A percentile compares a stretch with the other conserved stretches of the same genome.
These are phyloP conservation scores for Lota lota DNA, from an alignment of 2,113 vertebrate genomes.

Conservation along the genomic window DNA sequence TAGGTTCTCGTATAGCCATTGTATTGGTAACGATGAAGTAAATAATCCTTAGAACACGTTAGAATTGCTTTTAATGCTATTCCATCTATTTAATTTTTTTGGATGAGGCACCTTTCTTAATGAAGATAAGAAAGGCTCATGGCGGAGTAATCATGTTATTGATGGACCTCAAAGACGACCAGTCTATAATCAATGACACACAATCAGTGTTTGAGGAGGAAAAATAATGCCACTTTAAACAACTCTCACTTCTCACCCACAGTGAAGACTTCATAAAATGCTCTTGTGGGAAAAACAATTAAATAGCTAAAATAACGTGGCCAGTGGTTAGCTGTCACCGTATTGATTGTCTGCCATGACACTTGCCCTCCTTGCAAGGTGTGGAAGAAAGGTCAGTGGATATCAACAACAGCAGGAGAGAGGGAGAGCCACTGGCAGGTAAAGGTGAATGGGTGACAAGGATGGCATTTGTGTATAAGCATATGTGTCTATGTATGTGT, in stretches of 20 bases:
- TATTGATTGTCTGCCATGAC: conserved; percentile 29
- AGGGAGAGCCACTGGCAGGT: neutral
- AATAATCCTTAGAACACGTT: too few species aligned
- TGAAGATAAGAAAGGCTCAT: too few species aligned
- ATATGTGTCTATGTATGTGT: neutral
- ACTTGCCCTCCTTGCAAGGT: conserved; percentile 25
- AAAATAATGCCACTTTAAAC: too few species aligned
- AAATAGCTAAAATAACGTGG: conserved; percentile 2
- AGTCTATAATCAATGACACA: too few species aligned
- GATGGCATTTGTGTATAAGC: neutral
- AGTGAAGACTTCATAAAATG: conserved; percentile 17
- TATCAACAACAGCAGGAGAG: conserved; percentile 19
- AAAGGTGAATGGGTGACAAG: neutral
- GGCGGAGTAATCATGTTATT: too few species aligned
- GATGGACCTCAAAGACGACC: too few species aligned
- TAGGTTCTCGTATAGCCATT: neutral
- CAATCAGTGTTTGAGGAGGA: too few species aligned
- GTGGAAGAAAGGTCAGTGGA: conserved; percentile 42
- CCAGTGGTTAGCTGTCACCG: conserved; percentile 30
- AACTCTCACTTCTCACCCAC: neutral
- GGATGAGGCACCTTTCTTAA: too few species aligned
- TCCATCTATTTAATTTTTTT: too few species aligned
- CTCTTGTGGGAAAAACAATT: conserved; percentile 4
- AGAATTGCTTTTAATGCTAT: too few species aligned
- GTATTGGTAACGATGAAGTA: too few species aligned